These are phyloP conservation scores for Elanoides forficatus DNA, from an alignment of 2,113 vertebrate genomes.

Conservation along the genomic window DNA sequence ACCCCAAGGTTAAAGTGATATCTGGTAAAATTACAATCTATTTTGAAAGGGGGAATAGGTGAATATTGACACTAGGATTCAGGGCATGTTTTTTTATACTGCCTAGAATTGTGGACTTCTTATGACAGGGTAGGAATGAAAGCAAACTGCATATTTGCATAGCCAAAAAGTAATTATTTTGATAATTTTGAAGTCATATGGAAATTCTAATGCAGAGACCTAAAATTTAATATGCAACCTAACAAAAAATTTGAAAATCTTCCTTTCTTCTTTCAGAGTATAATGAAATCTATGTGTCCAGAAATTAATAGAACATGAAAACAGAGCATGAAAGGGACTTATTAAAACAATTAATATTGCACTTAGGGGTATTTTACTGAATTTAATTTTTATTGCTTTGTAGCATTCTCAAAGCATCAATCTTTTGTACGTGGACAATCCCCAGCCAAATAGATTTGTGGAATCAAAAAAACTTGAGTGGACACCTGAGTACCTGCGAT, in stretches of 20 bases:
- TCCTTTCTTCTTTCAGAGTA: neutral
- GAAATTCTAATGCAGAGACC: neutral
- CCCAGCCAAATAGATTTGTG: neutral
- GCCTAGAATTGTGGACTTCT: neutral
- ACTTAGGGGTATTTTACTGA: neutral
- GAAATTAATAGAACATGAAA: neutral
- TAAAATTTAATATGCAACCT: neutral
- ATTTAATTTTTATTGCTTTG: neutral
- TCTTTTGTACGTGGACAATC: neutral
- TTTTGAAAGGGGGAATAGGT: neutral
- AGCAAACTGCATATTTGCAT: neutral
- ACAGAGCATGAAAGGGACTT: neutral
- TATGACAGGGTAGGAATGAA: neutral
- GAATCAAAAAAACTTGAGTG: neutral
- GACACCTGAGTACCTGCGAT: neutral
- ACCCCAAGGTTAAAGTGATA: neutral
- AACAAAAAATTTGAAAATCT: neutral
- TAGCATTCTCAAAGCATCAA: neutral
- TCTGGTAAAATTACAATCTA: neutral
- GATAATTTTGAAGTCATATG: neutral
- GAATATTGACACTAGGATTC: neutral
- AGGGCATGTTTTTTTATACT: neutral
- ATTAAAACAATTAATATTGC: neutral
- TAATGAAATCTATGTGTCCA: neutral
- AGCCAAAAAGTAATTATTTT: neutral